Conservation (phyloP, 53 echinoderm and acorn worm genomes). For the Temnopleurus reevesii region DNA sequence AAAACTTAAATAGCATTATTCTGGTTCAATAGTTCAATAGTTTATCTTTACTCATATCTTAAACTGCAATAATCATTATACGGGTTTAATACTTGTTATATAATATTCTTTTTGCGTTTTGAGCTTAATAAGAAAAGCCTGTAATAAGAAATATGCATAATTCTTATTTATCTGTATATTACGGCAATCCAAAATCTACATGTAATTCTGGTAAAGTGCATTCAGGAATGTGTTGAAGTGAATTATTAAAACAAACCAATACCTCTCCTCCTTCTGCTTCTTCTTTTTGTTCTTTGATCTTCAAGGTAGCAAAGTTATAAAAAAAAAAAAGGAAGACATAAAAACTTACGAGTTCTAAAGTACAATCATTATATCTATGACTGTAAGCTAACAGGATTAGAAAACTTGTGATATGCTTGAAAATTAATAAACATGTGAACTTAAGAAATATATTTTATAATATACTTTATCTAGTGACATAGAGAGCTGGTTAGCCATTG, state of each 20-base stretch:
- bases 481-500: too few relatives aligned
- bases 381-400: not conserved
- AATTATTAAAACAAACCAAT: constrained; percentile 48
- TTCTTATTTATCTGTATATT: not conserved
- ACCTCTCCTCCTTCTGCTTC: constrained; percentile 78
- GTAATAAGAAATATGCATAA: not conserved
- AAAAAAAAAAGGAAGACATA: not conserved
- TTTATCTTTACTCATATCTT: too few relatives aligned
- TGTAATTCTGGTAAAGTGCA: not conserved
- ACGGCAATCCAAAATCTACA: too few relatives aligned
- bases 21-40: too few relatives aligned
- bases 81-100: too few relatives aligned
- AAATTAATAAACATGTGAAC: too few relatives aligned
- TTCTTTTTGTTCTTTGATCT: constrained; percentile 78
- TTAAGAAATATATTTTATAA: too few relatives aligned
- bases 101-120: too few relatives aligned
- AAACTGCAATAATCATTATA: too few relatives aligned
- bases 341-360: too few relatives aligned
- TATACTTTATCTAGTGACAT: too few relatives aligned
- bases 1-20: too few relatives aligned
- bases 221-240: not conserved
- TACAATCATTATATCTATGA: not conserved
- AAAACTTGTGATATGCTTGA: not conserved
- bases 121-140: not conserved
- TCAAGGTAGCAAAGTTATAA: constrained; percentile 1